Conservation (phyloP, 1,140 invertebrate species). For the Caenorhabditis tropicalis region DNA sequence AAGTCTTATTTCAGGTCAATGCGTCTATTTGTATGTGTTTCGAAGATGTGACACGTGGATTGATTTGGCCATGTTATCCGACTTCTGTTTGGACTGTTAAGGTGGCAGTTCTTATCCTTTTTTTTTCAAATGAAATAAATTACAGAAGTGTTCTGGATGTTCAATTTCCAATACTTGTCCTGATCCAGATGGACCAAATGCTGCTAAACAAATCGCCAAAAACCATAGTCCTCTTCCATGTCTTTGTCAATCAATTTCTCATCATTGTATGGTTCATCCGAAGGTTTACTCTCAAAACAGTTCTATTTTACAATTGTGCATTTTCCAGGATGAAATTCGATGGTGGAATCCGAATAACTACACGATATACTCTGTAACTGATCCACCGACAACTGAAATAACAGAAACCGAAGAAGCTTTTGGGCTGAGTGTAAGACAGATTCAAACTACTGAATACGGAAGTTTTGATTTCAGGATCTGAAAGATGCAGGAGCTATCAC, state of each 20-base stretch:
- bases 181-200: constrained; percentile 69
- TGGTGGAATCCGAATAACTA: constrained; percentile 72
- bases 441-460: not conserved
- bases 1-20: constrained; percentile 64
- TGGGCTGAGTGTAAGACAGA: constrained; percentile 61
- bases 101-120: constrained; percentile 40
- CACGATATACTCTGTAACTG: constrained; percentile 67
- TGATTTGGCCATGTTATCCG: constrained; percentile 72
- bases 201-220: constrained; percentile 59
- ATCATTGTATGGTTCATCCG: constrained; percentile 65
- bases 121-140: not conserved
- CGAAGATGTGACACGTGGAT: constrained; percentile 67
- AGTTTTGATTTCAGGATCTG: constrained; percentile 60
- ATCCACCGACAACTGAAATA: constrained; percentile 57
- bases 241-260: constrained; percentile 68
- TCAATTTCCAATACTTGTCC: constrained; percentile 70
- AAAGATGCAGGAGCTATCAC: constrained; percentile 70
- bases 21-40: constrained; percentile 69
- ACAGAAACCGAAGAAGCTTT: constrained; percentile 66
- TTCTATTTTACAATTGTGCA: not conserved
- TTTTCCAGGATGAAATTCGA: constrained; percentile 59
- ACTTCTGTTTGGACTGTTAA: constrained; percentile 67
- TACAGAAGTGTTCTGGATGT: constrained; percentile 67
- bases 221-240: constrained; percentile 51
- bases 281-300: not conserved